A percentile compares a stretch with the other conserved stretches of the same genome.
phyloP scores from a whole-genome alignment of 2,888 invertebrate species.

The Dynastes tityus region DNA sequence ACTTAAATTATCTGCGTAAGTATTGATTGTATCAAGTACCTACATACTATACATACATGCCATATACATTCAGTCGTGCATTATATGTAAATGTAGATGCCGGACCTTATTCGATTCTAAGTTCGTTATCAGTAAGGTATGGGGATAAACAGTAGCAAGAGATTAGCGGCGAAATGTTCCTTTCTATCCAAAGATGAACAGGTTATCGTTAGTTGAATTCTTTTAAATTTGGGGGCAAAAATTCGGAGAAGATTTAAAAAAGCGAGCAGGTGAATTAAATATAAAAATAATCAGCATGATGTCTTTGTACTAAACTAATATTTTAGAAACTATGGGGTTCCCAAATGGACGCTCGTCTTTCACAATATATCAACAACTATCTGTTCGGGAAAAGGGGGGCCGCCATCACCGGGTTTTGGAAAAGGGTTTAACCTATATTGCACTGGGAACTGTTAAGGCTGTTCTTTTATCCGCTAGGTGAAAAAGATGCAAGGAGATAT shows the following conservation, averaged over 20 bases:
- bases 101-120: background rate
- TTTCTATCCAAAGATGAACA: constrained; percentile 78
- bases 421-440: too few relatives aligned
- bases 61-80: constrained; percentile 6
- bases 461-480: constrained; percentile 75
- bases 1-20: constrained; percentile 37
- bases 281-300: background rate
- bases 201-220: constrained; percentile 76
- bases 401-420: constrained; percentile 71
- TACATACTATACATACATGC: background rate
- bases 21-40: constrained; percentile 47
- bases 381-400: constrained; percentile 75
- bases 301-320: constrained; percentile 14
- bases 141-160: constrained; percentile 76
- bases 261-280: constrained; percentile 76
- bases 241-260: constrained; percentile 78
- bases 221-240: constrained; percentile 77
- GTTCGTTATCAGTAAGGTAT: constrained; percentile 56
- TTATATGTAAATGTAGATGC: constrained; percentile 22
- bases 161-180: constrained; percentile 78
- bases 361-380: constrained; percentile 80
- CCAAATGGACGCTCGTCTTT: constrained; percentile 78
- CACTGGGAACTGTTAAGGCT: constrained; percentile 77
- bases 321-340: constrained; percentile 80
- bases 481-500: constrained; percentile 73